Evolutionary conservation across 2,113 vertebrate genomes (phyloP).

Genomic region (Rhea pennata): DNA sequence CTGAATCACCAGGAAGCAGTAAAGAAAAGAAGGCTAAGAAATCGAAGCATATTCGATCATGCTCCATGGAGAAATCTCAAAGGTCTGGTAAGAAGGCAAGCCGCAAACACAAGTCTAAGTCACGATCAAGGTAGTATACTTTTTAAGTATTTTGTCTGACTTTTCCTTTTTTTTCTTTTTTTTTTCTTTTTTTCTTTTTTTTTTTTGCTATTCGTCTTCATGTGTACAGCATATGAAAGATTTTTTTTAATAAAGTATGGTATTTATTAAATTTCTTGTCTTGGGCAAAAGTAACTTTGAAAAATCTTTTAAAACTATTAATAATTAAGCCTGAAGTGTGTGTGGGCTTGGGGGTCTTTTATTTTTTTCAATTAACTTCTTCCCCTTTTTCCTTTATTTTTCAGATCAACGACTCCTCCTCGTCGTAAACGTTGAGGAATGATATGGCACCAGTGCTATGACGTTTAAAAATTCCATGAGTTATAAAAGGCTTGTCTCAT

Average conservation of each 20-base stretch:
- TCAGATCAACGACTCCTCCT: constrained; percentile 91
- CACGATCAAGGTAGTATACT: constrained; percentile 99
- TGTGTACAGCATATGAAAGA: constrained; percentile 78
- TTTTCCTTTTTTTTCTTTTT: constrained; percentile 58
- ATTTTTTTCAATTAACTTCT: constrained; percentile 71
- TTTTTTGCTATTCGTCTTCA: constrained; percentile 74
- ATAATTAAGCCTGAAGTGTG: constrained; percentile 74
- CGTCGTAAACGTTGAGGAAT: constrained; percentile 95
- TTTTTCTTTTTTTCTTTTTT: constrained; percentile 70
- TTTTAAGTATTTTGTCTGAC: constrained; percentile 88
- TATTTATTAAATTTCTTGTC: constrained; percentile 73
- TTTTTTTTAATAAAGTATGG: constrained; percentile 77
- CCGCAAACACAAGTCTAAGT: constrained; percentile 99
- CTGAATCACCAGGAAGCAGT: constrained; percentile 91
- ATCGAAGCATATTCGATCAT: constrained; percentile 97
- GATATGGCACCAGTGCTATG: constrained; percentile 84
- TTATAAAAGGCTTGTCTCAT: constrained; percentile 99
- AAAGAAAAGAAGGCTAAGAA: constrained; percentile 99
- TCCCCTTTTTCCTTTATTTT: constrained; percentile 77
- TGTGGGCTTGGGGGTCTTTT: constrained; percentile 71
- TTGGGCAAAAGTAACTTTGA: constrained; percentile 72
- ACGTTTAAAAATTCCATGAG: constrained; percentile 98
- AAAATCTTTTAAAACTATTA: constrained; percentile 67
- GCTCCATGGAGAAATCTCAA: constrained; percentile 98
- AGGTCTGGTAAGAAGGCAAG: constrained; percentile 99